A percentile compares a stretch with the other conserved stretches of the same genome.
Evolutionary conservation across 2,113 vertebrate genomes (phyloP).

Genomic region (Thomomys bottae): DNA sequence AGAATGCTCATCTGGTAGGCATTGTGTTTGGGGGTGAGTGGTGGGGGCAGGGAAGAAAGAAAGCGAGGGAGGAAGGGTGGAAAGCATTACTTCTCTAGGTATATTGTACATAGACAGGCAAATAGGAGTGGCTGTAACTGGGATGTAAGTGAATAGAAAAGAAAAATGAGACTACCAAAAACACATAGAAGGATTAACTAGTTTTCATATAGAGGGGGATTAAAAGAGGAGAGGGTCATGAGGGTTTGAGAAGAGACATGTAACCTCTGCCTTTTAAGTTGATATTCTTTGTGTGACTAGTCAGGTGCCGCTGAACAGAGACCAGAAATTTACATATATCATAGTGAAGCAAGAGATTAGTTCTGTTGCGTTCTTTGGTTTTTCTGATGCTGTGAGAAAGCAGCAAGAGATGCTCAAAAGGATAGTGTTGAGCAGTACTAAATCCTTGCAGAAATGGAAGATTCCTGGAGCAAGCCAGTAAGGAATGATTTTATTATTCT

Average conservation of each 20-base stretch:
- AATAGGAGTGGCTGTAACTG: conserved; percentile 49
- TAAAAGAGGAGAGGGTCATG: conserved; percentile 38
- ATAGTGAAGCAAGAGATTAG: conserved; percentile 21
- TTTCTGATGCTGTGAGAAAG: conserved; percentile 58
- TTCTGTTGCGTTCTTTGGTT: conserved; percentile 44
- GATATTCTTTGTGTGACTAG: conserved; percentile 49
- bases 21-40: conserved; percentile 62
- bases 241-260: conserved; percentile 37
- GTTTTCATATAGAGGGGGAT: conserved; percentile 46
- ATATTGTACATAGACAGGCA: conserved; percentile 54
- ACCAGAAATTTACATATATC: conserved; percentile 44
- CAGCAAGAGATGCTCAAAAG: conserved; percentile 21
- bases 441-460: conserved; percentile 47
- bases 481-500: conserved; percentile 35
- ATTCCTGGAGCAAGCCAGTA: conserved; percentile 9
- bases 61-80: not conserved
- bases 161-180: conserved; percentile 58
- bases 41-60: not conserved
- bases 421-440: conserved; percentile 2
- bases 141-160: conserved; percentile 64
- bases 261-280: conserved; percentile 19
- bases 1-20: conserved; percentile 56
- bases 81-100: conserved; percentile 57
- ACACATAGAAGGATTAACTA: not conserved
- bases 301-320: conserved; percentile 51